Conservation (phyloP, 2,113 vertebrate genomes). For the Chunga burmeisteri region DNA sequence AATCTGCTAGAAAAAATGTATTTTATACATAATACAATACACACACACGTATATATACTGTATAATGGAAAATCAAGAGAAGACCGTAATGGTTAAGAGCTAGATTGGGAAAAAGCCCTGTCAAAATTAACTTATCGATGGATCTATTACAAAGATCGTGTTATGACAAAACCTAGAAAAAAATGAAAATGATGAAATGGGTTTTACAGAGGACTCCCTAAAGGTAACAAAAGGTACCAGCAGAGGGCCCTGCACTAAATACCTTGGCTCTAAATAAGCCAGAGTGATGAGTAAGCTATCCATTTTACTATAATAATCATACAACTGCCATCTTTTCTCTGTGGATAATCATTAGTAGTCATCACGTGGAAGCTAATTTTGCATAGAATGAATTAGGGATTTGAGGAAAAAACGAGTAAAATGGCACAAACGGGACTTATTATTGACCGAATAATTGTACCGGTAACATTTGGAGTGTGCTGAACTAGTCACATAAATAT, state of each 20-base stretch:
- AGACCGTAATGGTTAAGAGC: background rate
- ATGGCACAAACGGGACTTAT: background rate
- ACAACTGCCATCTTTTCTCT: conserved; percentile 27
- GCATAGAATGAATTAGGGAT: background rate
- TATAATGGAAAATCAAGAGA: background rate
- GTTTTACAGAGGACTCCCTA: background rate
- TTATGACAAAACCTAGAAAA: background rate
- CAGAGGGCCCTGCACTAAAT: conserved; percentile 37
- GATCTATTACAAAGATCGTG: background rate
- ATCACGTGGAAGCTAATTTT: background rate
- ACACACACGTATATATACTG: too few relatives aligned
- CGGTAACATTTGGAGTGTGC: background rate
- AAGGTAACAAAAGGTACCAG: background rate
- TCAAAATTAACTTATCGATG: background rate
- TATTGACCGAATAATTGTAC: background rate
- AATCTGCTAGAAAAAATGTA: background rate
- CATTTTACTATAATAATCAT: background rate
- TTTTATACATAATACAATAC: background rate
- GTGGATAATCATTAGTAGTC: background rate
- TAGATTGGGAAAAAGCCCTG: background rate
- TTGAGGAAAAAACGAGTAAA: background rate
- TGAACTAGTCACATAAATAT: background rate
- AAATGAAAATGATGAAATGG: fast-evolving
- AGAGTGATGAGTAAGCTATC: background rate
- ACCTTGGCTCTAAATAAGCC: background rate